phyloP scores from a whole-genome alignment of 2,888 invertebrate genomes.

The Melieria crassipennis region DNA sequence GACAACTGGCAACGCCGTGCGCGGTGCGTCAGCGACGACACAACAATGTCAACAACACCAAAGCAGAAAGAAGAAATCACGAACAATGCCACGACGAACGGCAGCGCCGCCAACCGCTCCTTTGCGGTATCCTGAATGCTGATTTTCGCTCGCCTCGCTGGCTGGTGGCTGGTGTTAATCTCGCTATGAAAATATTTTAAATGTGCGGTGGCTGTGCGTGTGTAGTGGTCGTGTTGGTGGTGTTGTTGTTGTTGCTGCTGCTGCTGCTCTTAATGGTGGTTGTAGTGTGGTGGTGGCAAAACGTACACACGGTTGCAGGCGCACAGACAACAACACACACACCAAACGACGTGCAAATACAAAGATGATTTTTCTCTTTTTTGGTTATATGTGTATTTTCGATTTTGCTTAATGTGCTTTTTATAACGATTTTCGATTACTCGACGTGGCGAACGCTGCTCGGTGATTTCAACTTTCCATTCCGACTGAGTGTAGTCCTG shows the following conservation, averaged over 20 bases:
- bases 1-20: neutral
- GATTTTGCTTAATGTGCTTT: constrained; percentile 14
- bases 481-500: constrained; percentile 62
- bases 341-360: constrained; percentile 15
- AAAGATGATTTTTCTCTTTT: neutral
- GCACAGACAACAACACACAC: constrained; percentile 13
- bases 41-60: constrained; percentile 27
- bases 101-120: constrained; percentile 36
- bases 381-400: constrained; percentile 11
- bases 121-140: constrained; percentile 44
- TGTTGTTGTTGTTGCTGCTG: constrained; percentile 14
- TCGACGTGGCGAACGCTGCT: constrained; percentile 6
- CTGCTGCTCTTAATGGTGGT: constrained; percentile 13
- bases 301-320: constrained; percentile 38
- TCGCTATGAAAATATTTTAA: constrained; percentile 45
- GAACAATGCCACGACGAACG: constrained; percentile 20
- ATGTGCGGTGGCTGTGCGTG: constrained; percentile 31
- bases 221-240: constrained; percentile 15
- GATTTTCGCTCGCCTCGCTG: neutral
- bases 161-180: constrained; percentile 45
- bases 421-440: constrained; percentile 16
- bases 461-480: constrained; percentile 53
- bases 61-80: constrained; percentile 50
- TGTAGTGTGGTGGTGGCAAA: constrained; percentile 43
- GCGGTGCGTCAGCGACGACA: constrained; percentile 17